These are phyloP conservation scores for Elephantulus edwardii DNA, from an alignment of 2,113 vertebrate genomes.

Conservation along the genomic window DNA sequence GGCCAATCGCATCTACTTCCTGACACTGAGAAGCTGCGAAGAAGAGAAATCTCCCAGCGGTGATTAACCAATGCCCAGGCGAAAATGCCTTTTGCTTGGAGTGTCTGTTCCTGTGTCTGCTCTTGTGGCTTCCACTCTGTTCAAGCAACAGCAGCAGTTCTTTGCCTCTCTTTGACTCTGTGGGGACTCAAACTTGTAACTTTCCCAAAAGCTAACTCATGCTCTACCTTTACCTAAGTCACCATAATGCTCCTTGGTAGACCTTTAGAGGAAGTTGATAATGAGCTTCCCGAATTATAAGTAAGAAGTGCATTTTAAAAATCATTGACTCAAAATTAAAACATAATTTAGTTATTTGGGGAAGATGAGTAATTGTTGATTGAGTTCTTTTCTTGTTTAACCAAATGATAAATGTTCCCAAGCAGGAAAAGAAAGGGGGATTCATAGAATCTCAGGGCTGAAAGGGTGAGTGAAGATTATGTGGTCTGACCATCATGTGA, in stretches of 20 bases:
- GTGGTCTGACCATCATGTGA: not conserved
- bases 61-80: conserved; percentile 62
- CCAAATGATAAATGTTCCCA: not conserved
- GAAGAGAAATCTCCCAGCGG: conserved; percentile 50
- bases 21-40: conserved; percentile 54
- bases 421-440: not conserved
- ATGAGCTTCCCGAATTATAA: not conserved
- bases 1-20: conserved; percentile 85
- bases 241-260: not conserved
- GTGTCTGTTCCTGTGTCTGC: not conserved
- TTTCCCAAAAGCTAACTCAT: conserved; percentile 15
- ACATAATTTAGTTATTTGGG: conserved; percentile 6
- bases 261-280: not conserved
- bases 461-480: not conserved
- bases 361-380: conserved; percentile 5
- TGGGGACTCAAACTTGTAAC: not conserved
- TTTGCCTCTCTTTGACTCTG: not conserved
- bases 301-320: conserved; percentile 24
- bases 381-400: not conserved
- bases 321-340: conserved; percentile 8
- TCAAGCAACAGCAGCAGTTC: not conserved
- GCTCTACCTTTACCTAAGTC: conserved; percentile 15
- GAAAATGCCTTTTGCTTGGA: not conserved
- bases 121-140: not conserved
- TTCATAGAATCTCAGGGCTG: not conserved